Base-by-base conservation (phyloP, 2,797 vertebrate genomes). In the Melanogrammus aeglefinus region DNA sequence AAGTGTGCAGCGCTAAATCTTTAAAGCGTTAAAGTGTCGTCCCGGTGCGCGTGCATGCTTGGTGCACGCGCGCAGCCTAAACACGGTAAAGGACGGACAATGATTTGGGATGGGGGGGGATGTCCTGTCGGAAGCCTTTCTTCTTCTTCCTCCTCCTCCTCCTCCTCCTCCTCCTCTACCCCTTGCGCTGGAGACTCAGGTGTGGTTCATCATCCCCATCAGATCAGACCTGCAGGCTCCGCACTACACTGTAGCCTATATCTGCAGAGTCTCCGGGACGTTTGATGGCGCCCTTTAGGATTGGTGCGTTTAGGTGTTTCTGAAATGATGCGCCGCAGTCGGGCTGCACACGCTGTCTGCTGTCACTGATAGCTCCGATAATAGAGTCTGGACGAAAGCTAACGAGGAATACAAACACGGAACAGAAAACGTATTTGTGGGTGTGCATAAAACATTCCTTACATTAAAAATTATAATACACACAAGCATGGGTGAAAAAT, bases 161-260 rank as follows among this genome's bases (percentile, higher is more conserved):
- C 74, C 33, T 74, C 72, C 39, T 72, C 29, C 9, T 73, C 66
- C 39, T 47, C 78, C 16, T 76, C 16, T 76, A 72, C 72, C 73
- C 76, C 77, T 24, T 78, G 38, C 57, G 73, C 82, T 80, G 74
- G 81, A 21, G 47, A 84, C 86, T 88, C 91, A 92, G 92, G 90
- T 92, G 90, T 90, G 91, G 91, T 90, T 91, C 85, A 79, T 24
- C 66, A 57, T 47, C 44, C 0, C 14, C 41, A 10, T 91, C 85
- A 79, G 75, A 76, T 80, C 83, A 72, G 9, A 39, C 38, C 38
- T 36, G 35, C 38, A 39, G 38, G 10, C 38, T 8, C 38, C 9
- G 38, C 38, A 39, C 38, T 8, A 39, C 38, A 10, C 7, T 39
- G 38, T 39, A 39, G 10, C 9, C n/a, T n/a, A n/a, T n/a, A n/a